Evolutionary conservation across 2,113 vertebrate species (phyloP).

Genomic region (Vidua macroura): DNA sequence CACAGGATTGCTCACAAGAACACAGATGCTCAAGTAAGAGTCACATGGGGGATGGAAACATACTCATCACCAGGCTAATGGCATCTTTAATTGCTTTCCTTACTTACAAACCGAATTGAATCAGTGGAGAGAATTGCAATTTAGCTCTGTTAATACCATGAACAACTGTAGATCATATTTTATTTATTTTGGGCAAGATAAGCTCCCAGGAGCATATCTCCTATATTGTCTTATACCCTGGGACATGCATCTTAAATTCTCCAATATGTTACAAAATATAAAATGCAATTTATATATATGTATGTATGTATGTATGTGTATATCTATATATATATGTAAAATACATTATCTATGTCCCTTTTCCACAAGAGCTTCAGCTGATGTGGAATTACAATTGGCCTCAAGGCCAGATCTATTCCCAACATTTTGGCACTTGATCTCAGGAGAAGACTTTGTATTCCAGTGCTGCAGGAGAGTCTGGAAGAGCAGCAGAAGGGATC

Average conservation of each 20-base stretch:
- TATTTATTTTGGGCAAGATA: neutral
- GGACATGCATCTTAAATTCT: neutral
- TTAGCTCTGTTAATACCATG: neutral
- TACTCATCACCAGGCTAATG: neutral
- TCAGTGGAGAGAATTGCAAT: neutral
- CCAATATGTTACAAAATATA: neutral
- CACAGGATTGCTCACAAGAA: neutral
- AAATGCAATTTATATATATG: neutral
- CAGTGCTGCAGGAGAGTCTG: neutral
- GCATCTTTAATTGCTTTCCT: conserved; percentile 29
- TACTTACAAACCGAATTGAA: neutral
- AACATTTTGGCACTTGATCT: neutral
- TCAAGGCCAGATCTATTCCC: neutral
- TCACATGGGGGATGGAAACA: neutral
- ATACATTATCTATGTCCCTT: neutral
- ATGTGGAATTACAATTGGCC: neutral
- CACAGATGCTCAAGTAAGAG: conserved; percentile 19
- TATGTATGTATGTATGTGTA: neutral
- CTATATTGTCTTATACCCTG: neutral
- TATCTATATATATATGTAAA: neutral
- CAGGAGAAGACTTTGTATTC: neutral
- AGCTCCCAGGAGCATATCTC: neutral
- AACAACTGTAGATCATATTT: neutral
- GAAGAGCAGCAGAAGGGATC: neutral
- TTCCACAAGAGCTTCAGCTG: neutral